Evolutionary conservation across 2,888 invertebrate genomes (phyloP), one percentile per base, ranked within the genome.

Genomic region (Ligdia adustata): DNA sequence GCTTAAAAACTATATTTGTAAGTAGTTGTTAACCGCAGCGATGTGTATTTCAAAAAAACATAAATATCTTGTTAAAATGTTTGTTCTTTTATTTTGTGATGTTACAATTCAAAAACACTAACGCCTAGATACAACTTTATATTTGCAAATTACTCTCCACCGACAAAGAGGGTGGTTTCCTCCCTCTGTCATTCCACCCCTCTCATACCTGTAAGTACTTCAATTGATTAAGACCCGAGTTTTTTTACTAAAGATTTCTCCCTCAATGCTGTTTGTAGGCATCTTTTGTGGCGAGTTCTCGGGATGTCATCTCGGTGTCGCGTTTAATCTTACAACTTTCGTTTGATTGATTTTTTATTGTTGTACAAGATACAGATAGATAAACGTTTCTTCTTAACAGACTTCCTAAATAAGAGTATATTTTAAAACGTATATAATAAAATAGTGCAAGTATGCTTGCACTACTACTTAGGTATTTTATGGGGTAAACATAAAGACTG

Each of bases 171-270:
- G 38, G 46, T 38, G 9, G 9, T 12, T 27, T 11, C 18, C 33
- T 31, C 26, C 45, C 40, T 13, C 12, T 13, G 4, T 28, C 32
- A 22, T 20, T 3, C 46, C 16, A 16, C 46, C 40, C 39, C 29
- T 29, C 35, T 20, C 20, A 4, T 37, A 41, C 47, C 47, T 47
- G 47, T 35, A 47, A 32, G 37, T 42, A 42, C 48, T 48, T 42
- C 48, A 48, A 48, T 48, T 48, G 48, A 48, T 48, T 48, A 48
- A 41, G 47, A 44, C 13, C 14, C 14, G 38, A 27, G 32, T 22
- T 26, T 33, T 28, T 38, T 39, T 9, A n/a, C n/a, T n/a, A 27
- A 20, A 27, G 13, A 13, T 49, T 38, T 43, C 16, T 5, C 16
- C 16, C 16, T 14, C 14, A 14, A 16, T 27, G 41, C n/a, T n/a